Conservation (phyloP, 1,140 invertebrate species). For the Gryon sp. region DNA sequence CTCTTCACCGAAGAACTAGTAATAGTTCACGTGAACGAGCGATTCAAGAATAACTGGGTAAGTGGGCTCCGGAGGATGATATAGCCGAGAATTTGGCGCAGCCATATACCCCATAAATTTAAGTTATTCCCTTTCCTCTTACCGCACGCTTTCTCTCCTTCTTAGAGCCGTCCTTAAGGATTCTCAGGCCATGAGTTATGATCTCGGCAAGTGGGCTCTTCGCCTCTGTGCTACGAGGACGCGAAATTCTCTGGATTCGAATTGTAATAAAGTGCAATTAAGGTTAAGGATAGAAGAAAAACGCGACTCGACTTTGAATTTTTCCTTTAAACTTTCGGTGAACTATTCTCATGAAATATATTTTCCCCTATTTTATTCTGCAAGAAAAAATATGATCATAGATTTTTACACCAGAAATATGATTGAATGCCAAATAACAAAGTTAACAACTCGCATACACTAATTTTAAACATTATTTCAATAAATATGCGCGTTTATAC, state of each 20-base stretch:
- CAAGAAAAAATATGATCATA: constrained; percentile 16
- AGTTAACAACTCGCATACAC: no score
- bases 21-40: constrained; percentile 64
- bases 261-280: constrained; percentile 67
- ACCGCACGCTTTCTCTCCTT: constrained; percentile 57
- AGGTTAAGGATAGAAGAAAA: constrained; percentile 64
- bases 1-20: constrained; percentile 52
- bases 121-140: constrained; percentile 66
- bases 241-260: constrained; percentile 64
- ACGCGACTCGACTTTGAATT: constrained; percentile 60
- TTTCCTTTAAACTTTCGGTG: constrained; percentile 47
- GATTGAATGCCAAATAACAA: no score
- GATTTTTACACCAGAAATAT: constrained; percentile 14
- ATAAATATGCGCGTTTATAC: no score
- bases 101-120: constrained; percentile 67
- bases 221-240: constrained; percentile 45
- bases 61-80: constrained; percentile 66
- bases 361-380: constrained; percentile 26
- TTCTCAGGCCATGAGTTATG: constrained; percentile 64
- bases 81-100: constrained; percentile 66
- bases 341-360: constrained; percentile 18
- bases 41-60: constrained; percentile 67
- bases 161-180: constrained; percentile 61
- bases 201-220: constrained; percentile 61
- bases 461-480: no score